Conservation (phyloP, 2,113 vertebrate genomes). For the Egretta garzetta region DNA sequence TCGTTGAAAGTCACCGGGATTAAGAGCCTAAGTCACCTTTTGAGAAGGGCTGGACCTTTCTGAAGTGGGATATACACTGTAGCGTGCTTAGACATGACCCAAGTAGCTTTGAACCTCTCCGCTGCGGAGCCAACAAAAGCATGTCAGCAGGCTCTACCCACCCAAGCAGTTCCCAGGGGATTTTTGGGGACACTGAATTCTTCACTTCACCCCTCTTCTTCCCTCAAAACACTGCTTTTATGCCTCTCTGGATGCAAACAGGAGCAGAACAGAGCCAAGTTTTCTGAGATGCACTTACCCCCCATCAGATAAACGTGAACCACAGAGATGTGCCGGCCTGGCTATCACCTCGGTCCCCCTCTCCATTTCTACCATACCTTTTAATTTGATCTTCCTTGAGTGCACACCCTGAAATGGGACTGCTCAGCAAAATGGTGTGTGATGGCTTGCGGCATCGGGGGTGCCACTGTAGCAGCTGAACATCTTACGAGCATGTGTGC, state of each 20-base stretch:
- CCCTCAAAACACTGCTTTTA: neutral
- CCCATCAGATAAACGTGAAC: neutral
- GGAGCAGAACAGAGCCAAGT: neutral
- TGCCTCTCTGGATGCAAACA: neutral
- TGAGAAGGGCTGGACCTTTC: neutral
- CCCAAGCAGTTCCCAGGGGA: neutral
- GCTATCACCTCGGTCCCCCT: accelerated
- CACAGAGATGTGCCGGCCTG: neutral
- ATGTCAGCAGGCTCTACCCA: neutral
- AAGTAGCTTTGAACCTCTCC: neutral
- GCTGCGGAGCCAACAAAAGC: neutral
- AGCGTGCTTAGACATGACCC: accelerated
- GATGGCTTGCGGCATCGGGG: neutral
- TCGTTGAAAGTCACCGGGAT: neutral
- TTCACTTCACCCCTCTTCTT: neutral
- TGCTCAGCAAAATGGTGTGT: neutral
- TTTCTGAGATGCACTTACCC: neutral
- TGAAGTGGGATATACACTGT: neutral
- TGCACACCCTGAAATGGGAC: neutral
- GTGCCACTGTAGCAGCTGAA: neutral
- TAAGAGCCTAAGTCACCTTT: neutral
- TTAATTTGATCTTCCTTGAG: neutral
- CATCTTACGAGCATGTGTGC: neutral
- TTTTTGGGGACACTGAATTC: neutral
- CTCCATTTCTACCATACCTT: neutral